phyloP scores from a whole-genome alignment of 2,113 vertebrate genomes.

The Hipposideros armiger region DNA sequence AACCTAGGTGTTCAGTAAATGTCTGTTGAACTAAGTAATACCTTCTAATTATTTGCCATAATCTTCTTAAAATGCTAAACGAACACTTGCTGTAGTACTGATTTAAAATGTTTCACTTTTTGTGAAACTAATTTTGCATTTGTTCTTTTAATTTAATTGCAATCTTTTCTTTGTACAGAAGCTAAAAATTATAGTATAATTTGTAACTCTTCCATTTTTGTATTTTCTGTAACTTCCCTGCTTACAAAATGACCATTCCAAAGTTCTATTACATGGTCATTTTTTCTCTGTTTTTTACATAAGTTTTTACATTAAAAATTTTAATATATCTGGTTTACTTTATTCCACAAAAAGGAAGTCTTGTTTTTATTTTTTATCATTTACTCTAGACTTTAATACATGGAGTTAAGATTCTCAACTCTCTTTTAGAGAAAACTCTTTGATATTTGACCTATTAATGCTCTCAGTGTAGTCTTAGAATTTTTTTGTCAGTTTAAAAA shows the following conservation, averaged over 20 bases:
- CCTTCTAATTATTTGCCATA: background rate
- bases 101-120: background rate
- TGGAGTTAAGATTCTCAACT: background rate
- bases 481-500: background rate
- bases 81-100: background rate
- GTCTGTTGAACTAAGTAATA: background rate
- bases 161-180: background rate
- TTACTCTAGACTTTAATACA: background rate
- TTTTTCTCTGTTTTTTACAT: background rate
- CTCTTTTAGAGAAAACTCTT: conserved; percentile 12
- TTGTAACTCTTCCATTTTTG: background rate
- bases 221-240: background rate
- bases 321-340: background rate
- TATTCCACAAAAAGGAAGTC: background rate
- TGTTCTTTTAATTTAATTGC: conserved; percentile 38
- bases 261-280: background rate
- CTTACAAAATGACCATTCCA: background rate
- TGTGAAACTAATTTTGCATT: background rate
- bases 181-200: background rate
- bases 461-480: background rate
- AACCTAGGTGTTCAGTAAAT: background rate
- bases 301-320: conserved; percentile 1
- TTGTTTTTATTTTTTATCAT: background rate
- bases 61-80: conserved; percentile 34
- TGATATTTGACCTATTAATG: background rate